phyloP scores from a whole-genome alignment of 2,888 invertebrate species.

The Strigamia maritima region DNA sequence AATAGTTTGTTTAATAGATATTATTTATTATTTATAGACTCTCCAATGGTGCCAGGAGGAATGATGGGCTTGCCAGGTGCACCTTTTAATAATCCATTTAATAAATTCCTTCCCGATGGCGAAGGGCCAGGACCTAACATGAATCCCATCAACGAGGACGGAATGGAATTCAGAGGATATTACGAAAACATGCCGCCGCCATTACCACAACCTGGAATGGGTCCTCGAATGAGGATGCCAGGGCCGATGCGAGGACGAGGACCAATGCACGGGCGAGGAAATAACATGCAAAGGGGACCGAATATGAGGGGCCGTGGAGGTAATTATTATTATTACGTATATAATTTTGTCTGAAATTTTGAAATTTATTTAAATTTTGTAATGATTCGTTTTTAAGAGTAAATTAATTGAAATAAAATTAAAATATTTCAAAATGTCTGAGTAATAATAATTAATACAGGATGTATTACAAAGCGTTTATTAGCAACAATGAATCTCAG shows the following conservation, averaged over 20 bases:
- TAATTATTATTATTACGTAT: slow-evolving; percentile 2
- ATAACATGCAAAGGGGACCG: neutral
- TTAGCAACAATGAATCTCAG: too few species aligned
- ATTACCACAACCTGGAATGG: slow-evolving; percentile 17
- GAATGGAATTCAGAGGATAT: slow-evolving; percentile 33
- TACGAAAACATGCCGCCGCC: slow-evolving; percentile 34
- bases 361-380: too few species aligned
- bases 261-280: slow-evolving; percentile 41
- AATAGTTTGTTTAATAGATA: neutral
- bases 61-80: neutral
- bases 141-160: neutral
- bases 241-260: slow-evolving; percentile 28
- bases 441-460: too few species aligned
- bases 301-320: slow-evolving; percentile 33
- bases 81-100: neutral
- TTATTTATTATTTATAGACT: neutral
- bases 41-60: neutral
- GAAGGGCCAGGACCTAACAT: slow-evolving; percentile 13
- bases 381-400: too few species aligned
- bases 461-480: too few species aligned
- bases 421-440: too few species aligned
- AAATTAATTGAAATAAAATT: too few species aligned
- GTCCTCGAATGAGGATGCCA: slow-evolving; percentile 36
- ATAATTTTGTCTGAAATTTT: neutral
- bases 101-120: neutral